Evolutionary conservation across 2,113 vertebrate genomes (phyloP).

Genomic region (Sminthopsis crassicaudata): DNA sequence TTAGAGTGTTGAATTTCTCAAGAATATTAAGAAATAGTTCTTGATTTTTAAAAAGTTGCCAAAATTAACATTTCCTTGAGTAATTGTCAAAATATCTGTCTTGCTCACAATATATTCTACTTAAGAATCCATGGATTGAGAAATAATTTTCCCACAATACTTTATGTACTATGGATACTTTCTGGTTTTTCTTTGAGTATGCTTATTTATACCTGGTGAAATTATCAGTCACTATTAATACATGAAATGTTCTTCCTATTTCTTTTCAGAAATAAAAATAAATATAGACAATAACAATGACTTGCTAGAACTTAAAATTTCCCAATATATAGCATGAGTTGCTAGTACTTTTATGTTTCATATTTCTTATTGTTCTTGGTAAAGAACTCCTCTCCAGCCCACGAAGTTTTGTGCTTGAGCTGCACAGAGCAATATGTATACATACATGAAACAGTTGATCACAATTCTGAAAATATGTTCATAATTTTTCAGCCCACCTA

Average conservation of each 20-base stretch:
- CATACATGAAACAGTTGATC: background rate
- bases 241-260: background rate
- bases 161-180: background rate
- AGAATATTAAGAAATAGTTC: background rate
- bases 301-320: background rate
- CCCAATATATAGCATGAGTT: background rate
- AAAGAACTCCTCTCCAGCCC: background rate
- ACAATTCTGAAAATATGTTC: background rate
- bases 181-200: background rate
- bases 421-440: background rate
- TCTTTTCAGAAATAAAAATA: background rate
- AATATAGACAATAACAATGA: background rate
- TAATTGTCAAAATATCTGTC: background rate
- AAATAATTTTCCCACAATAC: background rate
- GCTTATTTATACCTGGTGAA: background rate
- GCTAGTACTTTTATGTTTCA: background rate
- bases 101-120: background rate
- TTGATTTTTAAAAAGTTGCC: background rate
- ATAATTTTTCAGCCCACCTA: background rate
- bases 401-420: background rate
- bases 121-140: background rate
- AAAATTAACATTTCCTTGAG: background rate
- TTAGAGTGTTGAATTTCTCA: background rate
- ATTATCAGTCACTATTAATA: background rate
- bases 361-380: background rate